These are phyloP conservation scores for Gonioctena quinquepunctata DNA, from an alignment of 1,140 invertebrate species.

Conservation along the genomic window DNA sequence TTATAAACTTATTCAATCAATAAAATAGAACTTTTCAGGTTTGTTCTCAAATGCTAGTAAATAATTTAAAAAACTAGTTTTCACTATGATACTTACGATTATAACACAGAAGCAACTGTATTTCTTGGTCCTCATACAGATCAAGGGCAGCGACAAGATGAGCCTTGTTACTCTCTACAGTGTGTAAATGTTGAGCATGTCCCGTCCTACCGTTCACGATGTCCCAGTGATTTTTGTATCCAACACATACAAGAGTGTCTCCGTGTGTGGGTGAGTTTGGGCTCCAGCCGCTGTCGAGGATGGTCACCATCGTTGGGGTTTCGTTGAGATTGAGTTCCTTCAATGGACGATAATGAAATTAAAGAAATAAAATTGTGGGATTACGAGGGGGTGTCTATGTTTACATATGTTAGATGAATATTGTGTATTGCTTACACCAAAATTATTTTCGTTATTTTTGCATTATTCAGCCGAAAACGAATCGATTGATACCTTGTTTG, in stretches of 20 bases:
- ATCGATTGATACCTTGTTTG: too few species aligned
- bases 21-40: too few species aligned
- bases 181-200: constrained; percentile 64
- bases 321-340: constrained; percentile 78
- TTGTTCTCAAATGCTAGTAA: too few species aligned
- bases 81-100: constrained; percentile 69
- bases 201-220: constrained; percentile 74
- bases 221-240: constrained; percentile 83
- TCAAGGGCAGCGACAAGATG: constrained; percentile 79
- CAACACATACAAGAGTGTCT: constrained; percentile 76
- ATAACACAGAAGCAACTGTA: constrained; percentile 81
- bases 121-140: constrained; percentile 83
- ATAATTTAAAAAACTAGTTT: too few species aligned
- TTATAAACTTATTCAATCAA: too few species aligned
- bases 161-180: constrained; percentile 66
- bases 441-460: too few species aligned
- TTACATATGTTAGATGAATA: too few species aligned
- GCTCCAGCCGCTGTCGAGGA: constrained; percentile 67
- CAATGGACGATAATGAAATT: too few species aligned
- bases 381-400: too few species aligned
- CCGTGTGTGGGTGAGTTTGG: constrained; percentile 55
- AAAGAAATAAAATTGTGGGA: too few species aligned
- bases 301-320: constrained; percentile 73
- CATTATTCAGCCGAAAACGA: too few species aligned
- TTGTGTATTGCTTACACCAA: too few species aligned